Evolutionary conservation across 1,140 invertebrate species (phyloP), one percentile per base, ranked within the genome.

Genomic region (Ericerus pela): DNA sequence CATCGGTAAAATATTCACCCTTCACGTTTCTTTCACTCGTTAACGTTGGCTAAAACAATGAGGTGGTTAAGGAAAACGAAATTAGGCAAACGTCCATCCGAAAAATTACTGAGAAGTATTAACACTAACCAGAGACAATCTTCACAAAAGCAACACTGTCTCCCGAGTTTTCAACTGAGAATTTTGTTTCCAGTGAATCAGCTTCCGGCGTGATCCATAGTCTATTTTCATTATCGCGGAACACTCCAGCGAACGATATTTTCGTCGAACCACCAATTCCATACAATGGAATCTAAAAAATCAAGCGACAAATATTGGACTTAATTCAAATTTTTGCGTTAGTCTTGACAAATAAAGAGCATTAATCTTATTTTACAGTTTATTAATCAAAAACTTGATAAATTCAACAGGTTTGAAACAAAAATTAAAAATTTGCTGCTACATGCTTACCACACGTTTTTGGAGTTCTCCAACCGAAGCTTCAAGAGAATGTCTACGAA

Each of bases 271-370:
- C 41, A 24, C 41, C 41, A 24, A 47, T 22, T 3, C 41, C 41
- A 24, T 14, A 47, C 16, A 47, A 47, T 3, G 41, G 41, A 24
- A 47, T 47, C 41, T 47, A 47, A 24, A 47, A 47, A 47, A 47
- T 6, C 4, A 14, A 14, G 20, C 36, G 36, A 38, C 8, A 47
- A 24, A 5, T 8, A 22, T 47, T 47, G 14, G 20, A 20, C 26
- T 16, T 20, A 14, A 47, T 47, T 4, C n/a, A n/a, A n/a, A n/a
- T n/a, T n/a, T n/a, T n/a, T n/a, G n/a, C n/a, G n/a, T n/a, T n/a
- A n/a, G n/a, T n/a, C n/a, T n/a, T n/a, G n/a, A n/a, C n/a, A n/a
- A n/a, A n/a, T n/a, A n/a, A n/a, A n/a, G n/a, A n/a, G n/a, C n/a
- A n/a, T n/a, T n/a, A n/a, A n/a, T n/a, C n/a, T n/a, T n/a, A n/a